These are phyloP conservation scores for Scaptomyza graminum DNA, from an alignment of 1,140 invertebrate genomes.

Conservation along the genomic window DNA sequence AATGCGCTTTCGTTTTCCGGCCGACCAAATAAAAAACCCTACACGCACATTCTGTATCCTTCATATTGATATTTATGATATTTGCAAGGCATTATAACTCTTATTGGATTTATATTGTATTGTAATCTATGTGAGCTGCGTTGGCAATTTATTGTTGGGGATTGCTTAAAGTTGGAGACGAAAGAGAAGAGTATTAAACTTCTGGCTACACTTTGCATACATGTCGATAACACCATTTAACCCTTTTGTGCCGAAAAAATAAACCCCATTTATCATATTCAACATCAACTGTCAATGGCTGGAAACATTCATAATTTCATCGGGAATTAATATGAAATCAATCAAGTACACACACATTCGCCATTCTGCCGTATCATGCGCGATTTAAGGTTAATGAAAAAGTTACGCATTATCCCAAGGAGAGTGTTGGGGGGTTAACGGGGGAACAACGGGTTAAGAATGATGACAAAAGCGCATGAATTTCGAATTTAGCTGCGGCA, in stretches of 20 bases:
- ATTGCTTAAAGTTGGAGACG: background rate
- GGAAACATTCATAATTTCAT: conserved; percentile 57
- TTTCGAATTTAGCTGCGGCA: conserved; percentile 53
- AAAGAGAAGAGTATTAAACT: background rate
- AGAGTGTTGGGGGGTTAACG: background rate
- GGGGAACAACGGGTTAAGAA: conserved; percentile 37
- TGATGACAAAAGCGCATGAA: conserved; percentile 25
- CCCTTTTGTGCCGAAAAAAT: background rate
- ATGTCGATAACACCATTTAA: background rate
- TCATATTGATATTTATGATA: conserved; percentile 82
- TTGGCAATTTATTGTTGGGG: conserved; percentile 18
- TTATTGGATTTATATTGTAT: conserved; percentile 73
- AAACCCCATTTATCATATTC: conserved; percentile 45
- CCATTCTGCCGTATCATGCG: conserved; percentile 56
- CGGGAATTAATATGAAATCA: conserved; percentile 79
- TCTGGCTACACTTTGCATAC: background rate
- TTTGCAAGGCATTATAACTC: conserved; percentile 75
- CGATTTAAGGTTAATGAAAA: conserved; percentile 63
- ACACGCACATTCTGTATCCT: conserved; percentile 34
- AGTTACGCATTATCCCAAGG: conserved; percentile 43
- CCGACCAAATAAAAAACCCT: conserved; percentile 33
- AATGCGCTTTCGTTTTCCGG: conserved; percentile 41
- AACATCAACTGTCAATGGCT: conserved; percentile 18
- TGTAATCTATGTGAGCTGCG: conserved; percentile 40
- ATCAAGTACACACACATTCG: conserved; percentile 66